phyloP scores from a whole-genome alignment of 23 tunicate genomes.

The Trididemnum clinides region DNA sequence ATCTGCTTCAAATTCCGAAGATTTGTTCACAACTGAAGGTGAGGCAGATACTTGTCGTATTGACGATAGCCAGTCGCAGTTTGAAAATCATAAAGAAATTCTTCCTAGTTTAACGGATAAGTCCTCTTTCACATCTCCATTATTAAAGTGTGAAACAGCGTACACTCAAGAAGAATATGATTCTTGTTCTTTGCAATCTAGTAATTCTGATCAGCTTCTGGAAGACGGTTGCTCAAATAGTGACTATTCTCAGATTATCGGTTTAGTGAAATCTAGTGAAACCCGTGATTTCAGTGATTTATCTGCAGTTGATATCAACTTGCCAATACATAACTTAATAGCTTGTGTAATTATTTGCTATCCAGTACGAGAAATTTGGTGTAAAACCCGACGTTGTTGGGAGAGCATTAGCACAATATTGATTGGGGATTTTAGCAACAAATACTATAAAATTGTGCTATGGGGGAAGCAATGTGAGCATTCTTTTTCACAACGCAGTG shows the following conservation, averaged over 20 bases:
- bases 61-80: no score
- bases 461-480: slow-evolving; percentile 42
- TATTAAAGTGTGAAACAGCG: not conserved
- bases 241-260: no score
- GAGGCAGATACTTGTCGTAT: no score
- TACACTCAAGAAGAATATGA: not conserved
- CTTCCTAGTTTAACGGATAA: not conserved
- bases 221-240: no score
- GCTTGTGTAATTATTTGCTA: slow-evolving; percentile 15
- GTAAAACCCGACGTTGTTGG: slow-evolving; percentile 27
- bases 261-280: no score
- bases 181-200: not conserved
- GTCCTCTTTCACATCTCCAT: not conserved
- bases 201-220: no score
- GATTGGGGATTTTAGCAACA: slow-evolving; percentile 2
- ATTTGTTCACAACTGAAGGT: no score
- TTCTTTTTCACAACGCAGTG: slow-evolving; percentile 17
- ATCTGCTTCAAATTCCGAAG: no score
- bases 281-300: no score
- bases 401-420: not conserved
- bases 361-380: slow-evolving; percentile 54
- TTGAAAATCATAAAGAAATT: not conserved
- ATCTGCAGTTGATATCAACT: no score
- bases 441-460: not conserved
- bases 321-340: not conserved